Evolutionary conservation across 2,113 vertebrate species (phyloP), one percentile per base, ranked within the genome.

Genomic region (Sinocyclocheilus maitianheensis): DNA sequence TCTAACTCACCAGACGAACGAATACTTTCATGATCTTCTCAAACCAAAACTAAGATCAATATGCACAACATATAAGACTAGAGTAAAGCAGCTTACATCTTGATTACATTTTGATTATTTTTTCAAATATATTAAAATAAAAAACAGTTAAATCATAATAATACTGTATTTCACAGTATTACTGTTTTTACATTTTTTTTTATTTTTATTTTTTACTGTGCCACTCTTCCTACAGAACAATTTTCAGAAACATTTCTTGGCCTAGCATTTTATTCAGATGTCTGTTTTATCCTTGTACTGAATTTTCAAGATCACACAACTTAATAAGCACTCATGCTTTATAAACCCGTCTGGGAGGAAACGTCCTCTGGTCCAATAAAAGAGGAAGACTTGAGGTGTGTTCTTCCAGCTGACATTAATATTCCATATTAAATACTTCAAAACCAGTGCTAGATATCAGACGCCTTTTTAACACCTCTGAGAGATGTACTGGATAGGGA

Each of bases 341-440:
- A 63, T 72, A 40, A 79, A 72, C 37, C 34, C 24, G 37, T 43
- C 51, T 10, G 20, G 63, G 48, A 77, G 24, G 63, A 58, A 71
- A 67, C 63, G 6, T 40, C 65, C 20, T 65, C 53, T 53, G 12
- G 43, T 37, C 40, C 55, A 65, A 76, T 84, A 87, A 80, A 62
- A 46, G 16, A 72, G 3, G 20, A 69, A 34, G 48, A 43, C 18
- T 71, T 79, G 22, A 84, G 67, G 51, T 80, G 76, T 72, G 55
- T 48, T 81, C 37, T 62, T 20, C 34, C 3, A 18, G 55, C 77
- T 71, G 51, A 74, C 65, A 67, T 88, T 86, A 88, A 83, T 81
- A 46, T 86, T 77, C 43, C 18, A 18, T 82, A 53, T 87, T 74
- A 18, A 83, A 79, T 85, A 26, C 83, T 77, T 26, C 65, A 65